Evolutionary conservation across 2,888 invertebrate species (phyloP).

Genomic region (Augiades crinisus): DNA sequence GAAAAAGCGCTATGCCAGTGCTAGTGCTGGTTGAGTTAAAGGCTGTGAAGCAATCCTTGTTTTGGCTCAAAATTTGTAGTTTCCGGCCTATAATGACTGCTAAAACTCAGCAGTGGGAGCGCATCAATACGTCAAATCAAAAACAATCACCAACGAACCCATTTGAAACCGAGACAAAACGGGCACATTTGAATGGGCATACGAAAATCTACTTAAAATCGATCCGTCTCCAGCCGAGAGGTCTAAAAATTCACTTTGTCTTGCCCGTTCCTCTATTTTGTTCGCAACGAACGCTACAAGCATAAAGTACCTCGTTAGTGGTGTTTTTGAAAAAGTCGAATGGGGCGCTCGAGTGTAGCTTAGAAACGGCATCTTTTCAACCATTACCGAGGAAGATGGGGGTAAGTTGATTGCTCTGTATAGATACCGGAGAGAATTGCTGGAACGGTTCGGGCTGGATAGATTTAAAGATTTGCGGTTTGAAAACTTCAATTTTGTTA

Average conservation of each 20-base stretch:
- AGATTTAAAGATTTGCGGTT: not conserved
- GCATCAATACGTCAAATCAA: no score
- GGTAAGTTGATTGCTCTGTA: constrained; percentile 51
- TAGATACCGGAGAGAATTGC: constrained; percentile 43
- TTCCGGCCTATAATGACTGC: no score
- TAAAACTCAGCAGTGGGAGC: no score
- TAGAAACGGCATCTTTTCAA: constrained; percentile 45
- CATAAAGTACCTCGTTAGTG: constrained; percentile 64
- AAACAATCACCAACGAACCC: not conserved
- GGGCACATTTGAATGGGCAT: constrained; percentile 7
- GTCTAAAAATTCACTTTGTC: constrained; percentile 35
- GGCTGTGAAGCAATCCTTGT: no score
- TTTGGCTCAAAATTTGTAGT: no score
- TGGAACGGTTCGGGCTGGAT: not conserved
- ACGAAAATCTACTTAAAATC: constrained; percentile 19
- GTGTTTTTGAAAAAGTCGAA: constrained; percentile 60
- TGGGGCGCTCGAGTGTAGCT: constrained; percentile 36
- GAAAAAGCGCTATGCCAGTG: no score
- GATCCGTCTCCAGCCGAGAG: constrained; percentile 8
- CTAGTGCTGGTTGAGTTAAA: no score
- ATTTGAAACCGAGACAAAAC: constrained; percentile 13
- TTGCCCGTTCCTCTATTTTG: constrained; percentile 32
- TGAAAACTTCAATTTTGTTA: not conserved
- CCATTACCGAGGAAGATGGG: constrained; percentile 41
- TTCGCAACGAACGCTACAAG: constrained; percentile 36